These are phyloP conservation scores for Ammodytes marinus DNA, from an alignment of 2,113 vertebrate species.

Conservation along the genomic window DNA sequence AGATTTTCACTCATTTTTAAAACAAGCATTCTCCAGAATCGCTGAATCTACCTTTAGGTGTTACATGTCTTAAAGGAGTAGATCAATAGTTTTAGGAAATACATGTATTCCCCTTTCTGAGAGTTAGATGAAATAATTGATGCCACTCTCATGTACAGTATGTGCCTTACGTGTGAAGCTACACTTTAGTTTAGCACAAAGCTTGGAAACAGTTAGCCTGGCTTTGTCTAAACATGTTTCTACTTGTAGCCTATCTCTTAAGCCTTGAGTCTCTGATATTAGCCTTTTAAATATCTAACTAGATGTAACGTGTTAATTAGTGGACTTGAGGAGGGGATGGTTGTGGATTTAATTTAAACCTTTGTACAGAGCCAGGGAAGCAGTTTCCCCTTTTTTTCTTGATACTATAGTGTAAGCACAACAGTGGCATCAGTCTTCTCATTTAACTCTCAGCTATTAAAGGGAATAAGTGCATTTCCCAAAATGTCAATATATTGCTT, in stretches of 20 bases:
- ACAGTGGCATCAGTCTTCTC: neutral
- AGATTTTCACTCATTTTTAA: too few relatives aligned
- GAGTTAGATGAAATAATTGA: neutral
- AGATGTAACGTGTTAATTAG: neutral
- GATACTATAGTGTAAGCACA: neutral
- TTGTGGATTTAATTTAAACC: too few relatives aligned
- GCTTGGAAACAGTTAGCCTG: neutral
- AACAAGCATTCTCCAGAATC: too few relatives aligned
- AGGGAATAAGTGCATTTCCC: neutral
- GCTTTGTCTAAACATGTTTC: neutral
- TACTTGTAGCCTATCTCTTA: neutral
- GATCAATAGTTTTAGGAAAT: neutral
- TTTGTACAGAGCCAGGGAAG: neutral
- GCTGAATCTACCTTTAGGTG: neutral
- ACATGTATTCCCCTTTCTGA: neutral
- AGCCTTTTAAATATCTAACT: too few relatives aligned
- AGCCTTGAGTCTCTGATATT: neutral
- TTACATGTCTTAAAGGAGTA: neutral
- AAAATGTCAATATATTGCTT: constrained; percentile 7
- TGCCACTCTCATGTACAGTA: neutral
- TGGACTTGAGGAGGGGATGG: too few relatives aligned
- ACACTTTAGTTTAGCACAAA: constrained; percentile 31
- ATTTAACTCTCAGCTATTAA: neutral
- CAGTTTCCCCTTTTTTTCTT: neutral
- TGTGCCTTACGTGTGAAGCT: constrained; percentile 9